Evolutionary conservation across 2,888 invertebrate genomes (phyloP), one percentile per base, ranked within the genome.

Genomic region (Ferrisia virgata): DNA sequence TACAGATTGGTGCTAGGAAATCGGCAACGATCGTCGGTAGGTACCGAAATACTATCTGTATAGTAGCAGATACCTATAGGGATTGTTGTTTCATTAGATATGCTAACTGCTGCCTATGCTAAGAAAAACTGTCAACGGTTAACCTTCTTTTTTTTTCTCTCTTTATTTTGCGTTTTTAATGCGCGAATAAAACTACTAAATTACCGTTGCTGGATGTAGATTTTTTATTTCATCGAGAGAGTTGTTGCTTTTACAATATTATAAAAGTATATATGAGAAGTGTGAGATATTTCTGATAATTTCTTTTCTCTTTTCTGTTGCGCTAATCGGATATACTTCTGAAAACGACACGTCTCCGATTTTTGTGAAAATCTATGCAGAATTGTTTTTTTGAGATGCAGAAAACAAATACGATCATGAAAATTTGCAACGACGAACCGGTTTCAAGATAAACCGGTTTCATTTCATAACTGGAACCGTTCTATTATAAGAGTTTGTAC

Each of bases 11-110:
- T 76, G 72, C 83, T 43, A 82, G 82, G 82, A 72, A 83, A 83
- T 83, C 39, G 72, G 83, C 58, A 80, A 28, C 80, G n/a, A 58
- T 6, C 28, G 28, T 28, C 64, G 28, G 25, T 22, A 25, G 6
- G 13, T 11, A 25, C 9, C 18, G 15, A 15, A 79, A 40, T 40
- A 11, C 40, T 79, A 39, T 22, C 78, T 36, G n/a, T n/a, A n/a
- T n/a, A n/a, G n/a, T n/a, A 18, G 28, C 76, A n/a, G 18, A 33
- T 76, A 33, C 31, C 79, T 40, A 18, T 33, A 47, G 47, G 83
- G 83, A 83, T 72, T 83, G 83, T 83, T 83, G 76, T 83, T 76
- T 83, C 83, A 72, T 83, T 83, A 83, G 83, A 83, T 83, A 83
- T 83, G 83, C 83, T 72, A 83, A 83, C 82, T 47, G 33, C n/a